phyloP scores from a whole-genome alignment of 2,797 vertebrate genomes.

The Monodelphis domestica region DNA sequence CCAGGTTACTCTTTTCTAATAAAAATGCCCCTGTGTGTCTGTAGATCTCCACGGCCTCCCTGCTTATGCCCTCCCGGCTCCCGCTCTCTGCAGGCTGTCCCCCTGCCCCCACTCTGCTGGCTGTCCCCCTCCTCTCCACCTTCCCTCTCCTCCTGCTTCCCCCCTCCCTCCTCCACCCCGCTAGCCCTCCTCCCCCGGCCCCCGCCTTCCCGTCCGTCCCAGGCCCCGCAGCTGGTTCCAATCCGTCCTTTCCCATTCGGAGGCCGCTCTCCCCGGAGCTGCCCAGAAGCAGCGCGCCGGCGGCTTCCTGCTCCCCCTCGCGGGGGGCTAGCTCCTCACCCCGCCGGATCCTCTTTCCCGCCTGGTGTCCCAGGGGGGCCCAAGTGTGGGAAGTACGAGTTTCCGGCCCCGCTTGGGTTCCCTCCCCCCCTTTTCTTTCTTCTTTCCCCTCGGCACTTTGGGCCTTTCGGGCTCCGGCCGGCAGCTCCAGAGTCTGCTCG shows the following conservation, averaged over 20 bases:
- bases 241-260: conserved; percentile 81
- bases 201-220: conserved; percentile 72
- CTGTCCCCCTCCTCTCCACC: conserved; percentile 61
- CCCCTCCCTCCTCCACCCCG: conserved; percentile 24
- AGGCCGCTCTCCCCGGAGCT: conserved; percentile 52
- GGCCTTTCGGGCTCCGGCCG: conserved; percentile 53
- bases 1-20: conserved; percentile 61
- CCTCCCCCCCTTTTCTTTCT: background rate
- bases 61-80: conserved; percentile 70
- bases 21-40: conserved; percentile 73
- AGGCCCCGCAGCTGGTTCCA: conserved; percentile 72
- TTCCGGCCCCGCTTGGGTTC: conserved; percentile 85
- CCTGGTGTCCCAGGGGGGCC: conserved; percentile 84
- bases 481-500: conserved; percentile 78
- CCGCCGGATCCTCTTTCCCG: conserved; percentile 74
- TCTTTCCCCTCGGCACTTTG: background rate
- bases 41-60: conserved; percentile 68
- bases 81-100: conserved; percentile 70
- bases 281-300: conserved; percentile 61
- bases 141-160: conserved; percentile 67
- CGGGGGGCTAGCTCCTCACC: conserved; percentile 73
- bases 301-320: conserved; percentile 75
- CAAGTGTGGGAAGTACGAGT: conserved; percentile 90
- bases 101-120: conserved; percentile 80
- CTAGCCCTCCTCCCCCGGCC: conserved; percentile 50